Evolutionary conservation across 2,797 vertebrate species (phyloP), one percentile per base, ranked within the genome.

Genomic region (Poliocrania exsul): DNA sequence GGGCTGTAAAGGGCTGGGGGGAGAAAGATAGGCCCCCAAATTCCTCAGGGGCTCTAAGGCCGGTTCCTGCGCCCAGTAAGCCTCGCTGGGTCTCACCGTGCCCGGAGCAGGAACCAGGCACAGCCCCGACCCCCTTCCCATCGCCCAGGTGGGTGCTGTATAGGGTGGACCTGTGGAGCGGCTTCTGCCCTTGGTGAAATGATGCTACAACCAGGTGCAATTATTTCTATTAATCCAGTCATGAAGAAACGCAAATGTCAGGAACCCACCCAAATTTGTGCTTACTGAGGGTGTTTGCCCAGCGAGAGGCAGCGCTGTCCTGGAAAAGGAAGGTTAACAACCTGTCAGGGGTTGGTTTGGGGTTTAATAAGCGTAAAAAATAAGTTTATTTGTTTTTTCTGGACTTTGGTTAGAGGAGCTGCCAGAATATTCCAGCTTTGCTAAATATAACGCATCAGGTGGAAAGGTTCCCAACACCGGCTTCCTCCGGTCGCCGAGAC

Each of bases 371-470:
- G 13, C 2, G 10, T 49, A 35, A 71, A 85, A 87, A 71, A 50
- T 6, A 33, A 62, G 26, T 80, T 86, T 71, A 46, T 70, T 81
- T 75, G 67, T 8, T 40, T 74, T 58, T 60, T 5, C 56, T 40
- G 62, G 51, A 42, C 16, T 88, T 64, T 1, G 75, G 29, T 42
- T 71, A 5, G 6, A 31, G 42, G 24, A 81, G 26, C 47, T 5
- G 4, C n/a, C 61, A 31, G 72, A 47, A 35, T 44, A 24, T 74
- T 74, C 50, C 47, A 72, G 42, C 37, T 71, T 70, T 19, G 40
- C 53, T 65, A 9, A 78, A 37, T 23, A 8, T 2, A 74, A 90
- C 5, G 78, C 92, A 91, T 94, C 96, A 96, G 96, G 96, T 92
- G 93, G 92, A 86, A 82, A 95, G 29, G 58, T 60, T 44, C 51